Percentiles rank a stretch among this genome's conserved stretches.
Evolutionary conservation across 2,888 invertebrate species (phyloP).

Genomic region (Seira musarum): DNA sequence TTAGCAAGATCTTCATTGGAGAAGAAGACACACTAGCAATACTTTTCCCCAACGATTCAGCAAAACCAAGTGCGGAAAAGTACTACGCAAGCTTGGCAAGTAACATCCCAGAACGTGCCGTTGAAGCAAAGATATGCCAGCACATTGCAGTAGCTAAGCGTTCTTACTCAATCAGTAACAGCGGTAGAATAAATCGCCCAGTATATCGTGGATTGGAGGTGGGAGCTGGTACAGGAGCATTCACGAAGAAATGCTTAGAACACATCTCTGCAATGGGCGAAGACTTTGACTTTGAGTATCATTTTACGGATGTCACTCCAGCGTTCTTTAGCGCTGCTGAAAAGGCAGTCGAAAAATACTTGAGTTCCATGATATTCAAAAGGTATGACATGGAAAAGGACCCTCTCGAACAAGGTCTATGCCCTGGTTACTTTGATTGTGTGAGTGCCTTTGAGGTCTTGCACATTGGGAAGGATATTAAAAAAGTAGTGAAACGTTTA

Average conservation of each 20-base stretch:
- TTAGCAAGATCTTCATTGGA: conserved; percentile 23
- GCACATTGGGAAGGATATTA: conserved; percentile 30
- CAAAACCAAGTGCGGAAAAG: background rate
- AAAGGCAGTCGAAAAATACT: conserved; percentile 28
- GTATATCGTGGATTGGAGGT: background rate
- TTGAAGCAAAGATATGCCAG: too few species aligned
- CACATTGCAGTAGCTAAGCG: too few species aligned
- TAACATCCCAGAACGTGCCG: too few species aligned
- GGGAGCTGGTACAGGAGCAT: background rate
- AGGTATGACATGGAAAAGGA: conserved; percentile 43
- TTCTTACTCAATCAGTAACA: background rate
- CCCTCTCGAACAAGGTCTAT: conserved; percentile 24
- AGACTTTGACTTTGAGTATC: background rate
- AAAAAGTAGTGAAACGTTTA: conserved; percentile 29
- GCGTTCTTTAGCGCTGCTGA: background rate
- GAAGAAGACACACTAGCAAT: conserved; percentile 36
- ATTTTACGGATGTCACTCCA: background rate
- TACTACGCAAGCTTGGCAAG: background rate
- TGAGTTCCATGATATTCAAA: conserved; percentile 36
- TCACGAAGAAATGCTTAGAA: background rate
- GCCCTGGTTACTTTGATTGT: conserved; percentile 28
- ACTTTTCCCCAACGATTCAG: conserved; percentile 45
- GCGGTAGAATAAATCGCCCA: background rate
- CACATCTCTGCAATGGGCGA: background rate
- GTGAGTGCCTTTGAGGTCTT: conserved; percentile 25